Evolutionary conservation across 2,797 vertebrate species (phyloP).

Genomic region (Ptychadena robeensis): DNA sequence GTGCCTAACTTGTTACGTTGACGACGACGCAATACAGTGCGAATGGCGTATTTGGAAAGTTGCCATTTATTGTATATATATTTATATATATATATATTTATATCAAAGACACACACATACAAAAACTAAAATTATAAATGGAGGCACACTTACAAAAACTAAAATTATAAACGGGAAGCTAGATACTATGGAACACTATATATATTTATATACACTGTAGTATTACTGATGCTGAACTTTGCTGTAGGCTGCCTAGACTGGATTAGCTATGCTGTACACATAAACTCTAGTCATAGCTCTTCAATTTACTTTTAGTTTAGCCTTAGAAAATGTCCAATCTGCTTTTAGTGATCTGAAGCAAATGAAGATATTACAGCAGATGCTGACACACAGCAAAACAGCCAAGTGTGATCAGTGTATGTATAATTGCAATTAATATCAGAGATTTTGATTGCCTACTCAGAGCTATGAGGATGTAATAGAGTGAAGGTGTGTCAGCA

Average conservation of each 20-base stretch:
- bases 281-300: background rate
- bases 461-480: conserved; percentile 53
- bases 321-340: conserved; percentile 16
- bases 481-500: conserved; percentile 39
- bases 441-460: conserved; percentile 33
- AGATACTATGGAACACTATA: background rate
- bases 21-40: too few species aligned
- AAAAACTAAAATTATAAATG: too few species aligned
- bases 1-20: too few species aligned
- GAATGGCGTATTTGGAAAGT: too few species aligned
- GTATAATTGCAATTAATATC: conserved; percentile 51
- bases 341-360: conserved; percentile 13
- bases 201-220: background rate
- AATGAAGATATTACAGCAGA: conserved; percentile 36
- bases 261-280: background rate
- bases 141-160: too few species aligned
- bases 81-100: too few species aligned
- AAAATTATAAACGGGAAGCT: too few species aligned
- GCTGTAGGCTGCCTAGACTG: background rate
- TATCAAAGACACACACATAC: too few species aligned
- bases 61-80: too few species aligned
- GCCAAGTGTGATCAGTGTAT: conserved; percentile 46
- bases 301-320: background rate
- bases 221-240: background rate
- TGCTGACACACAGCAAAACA: conserved; percentile 27